A percentile compares a stretch with the other conserved stretches of the same genome.
Conservation (phyloP, 1,140 invertebrate species). For the Pemphigus obesinymphae region DNA sequence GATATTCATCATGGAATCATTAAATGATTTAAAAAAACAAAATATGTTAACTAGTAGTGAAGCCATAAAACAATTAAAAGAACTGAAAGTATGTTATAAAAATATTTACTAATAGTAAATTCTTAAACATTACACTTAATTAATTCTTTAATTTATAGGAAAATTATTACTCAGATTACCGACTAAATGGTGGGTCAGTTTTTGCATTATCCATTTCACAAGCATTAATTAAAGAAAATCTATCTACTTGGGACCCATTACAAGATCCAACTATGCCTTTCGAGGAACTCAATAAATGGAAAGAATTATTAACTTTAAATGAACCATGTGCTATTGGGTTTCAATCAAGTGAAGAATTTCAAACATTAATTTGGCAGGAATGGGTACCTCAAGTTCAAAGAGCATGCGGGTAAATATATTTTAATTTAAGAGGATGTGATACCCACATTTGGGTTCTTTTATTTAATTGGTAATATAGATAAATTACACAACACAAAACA, state of each 20-base stretch:
- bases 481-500: too few species aligned
- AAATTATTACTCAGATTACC: conserved; percentile 60
- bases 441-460: too few species aligned
- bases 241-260: conserved; percentile 72
- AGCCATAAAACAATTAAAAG: conserved; percentile 53
- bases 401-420: conserved; percentile 59
- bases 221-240: conserved; percentile 62
- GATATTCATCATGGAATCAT: conserved; percentile 63
- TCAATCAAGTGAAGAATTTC: conserved; percentile 22
- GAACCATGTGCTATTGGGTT: conserved; percentile 26
- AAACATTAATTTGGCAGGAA: conserved; percentile 74
- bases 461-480: too few species aligned
- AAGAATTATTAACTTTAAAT: conserved; percentile 58
- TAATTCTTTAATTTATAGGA: conserved; percentile 48
- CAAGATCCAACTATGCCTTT: conserved; percentile 59
- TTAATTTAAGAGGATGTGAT: neutral
- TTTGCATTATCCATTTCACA: conserved; percentile 63
- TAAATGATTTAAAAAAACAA: conserved; percentile 56
- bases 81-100: conserved; percentile 28
- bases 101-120: neutral
- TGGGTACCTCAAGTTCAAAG: conserved; percentile 78
- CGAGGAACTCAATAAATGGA: conserved; percentile 69
- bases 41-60: conserved; percentile 65
- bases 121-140: neutral
- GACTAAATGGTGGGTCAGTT: conserved; percentile 61